Conservation (phyloP, 64 coral and sea anemone genomes). For the Montipora capricornis region DNA sequence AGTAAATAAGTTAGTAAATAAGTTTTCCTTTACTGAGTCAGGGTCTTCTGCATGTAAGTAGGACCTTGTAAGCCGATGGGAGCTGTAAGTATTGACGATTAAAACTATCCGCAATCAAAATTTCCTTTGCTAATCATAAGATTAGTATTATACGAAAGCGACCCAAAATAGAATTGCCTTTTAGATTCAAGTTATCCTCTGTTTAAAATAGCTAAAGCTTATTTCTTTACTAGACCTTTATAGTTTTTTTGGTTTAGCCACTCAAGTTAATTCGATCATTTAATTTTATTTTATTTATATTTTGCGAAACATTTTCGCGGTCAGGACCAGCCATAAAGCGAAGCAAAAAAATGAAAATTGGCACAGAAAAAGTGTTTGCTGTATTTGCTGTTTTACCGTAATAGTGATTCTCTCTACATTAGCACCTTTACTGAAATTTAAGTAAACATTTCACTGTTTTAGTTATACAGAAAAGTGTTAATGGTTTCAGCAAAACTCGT, state of each 20-base stretch:
- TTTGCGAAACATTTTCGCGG: not conserved
- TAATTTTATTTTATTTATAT: not conserved
- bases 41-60: no score
- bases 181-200: no score
- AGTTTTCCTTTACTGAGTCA: no score
- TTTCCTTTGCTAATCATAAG: no score
- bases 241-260: not conserved
- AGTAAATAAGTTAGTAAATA: no score
- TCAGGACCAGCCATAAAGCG: not conserved
- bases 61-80: no score
- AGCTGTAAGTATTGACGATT: no score
- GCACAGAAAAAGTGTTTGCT: not conserved
- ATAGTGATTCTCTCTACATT: not conserved
- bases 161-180: no score
- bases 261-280: not conserved
- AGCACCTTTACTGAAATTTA: not conserved
- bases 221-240: no score
- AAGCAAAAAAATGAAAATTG: not conserved
- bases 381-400: not conserved
- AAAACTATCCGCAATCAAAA: no score
- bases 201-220: no score
- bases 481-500: not conserved
- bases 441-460: not conserved
- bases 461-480: not conserved
- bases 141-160: no score